phyloP scores from a whole-genome alignment of 2,797 vertebrate species.

The Ciconia nigra region DNA sequence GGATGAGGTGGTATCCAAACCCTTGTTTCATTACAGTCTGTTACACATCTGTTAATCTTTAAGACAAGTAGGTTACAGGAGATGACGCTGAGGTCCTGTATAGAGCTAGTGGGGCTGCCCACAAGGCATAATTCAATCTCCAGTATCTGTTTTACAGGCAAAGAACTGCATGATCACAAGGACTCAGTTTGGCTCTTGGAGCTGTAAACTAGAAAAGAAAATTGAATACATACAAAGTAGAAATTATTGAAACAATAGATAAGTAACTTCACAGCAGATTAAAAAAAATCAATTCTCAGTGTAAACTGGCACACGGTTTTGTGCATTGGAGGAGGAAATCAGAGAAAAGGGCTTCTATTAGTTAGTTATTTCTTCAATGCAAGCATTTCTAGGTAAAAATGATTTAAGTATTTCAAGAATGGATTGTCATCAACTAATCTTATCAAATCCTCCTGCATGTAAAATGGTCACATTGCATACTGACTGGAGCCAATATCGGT shows the following conservation, averaged over 20 bases:
- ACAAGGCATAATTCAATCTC: not conserved
- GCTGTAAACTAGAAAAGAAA: constrained; percentile 24
- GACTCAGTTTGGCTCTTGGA: not conserved
- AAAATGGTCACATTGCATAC: not conserved
- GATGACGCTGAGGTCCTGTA: not conserved
- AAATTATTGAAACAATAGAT: constrained; percentile 5
- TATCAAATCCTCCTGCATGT: not conserved
- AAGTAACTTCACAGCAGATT: not conserved
- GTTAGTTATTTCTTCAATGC: not conserved
- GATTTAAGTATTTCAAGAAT: not conserved
- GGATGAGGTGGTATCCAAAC: not conserved
- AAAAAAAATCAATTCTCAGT: not conserved
- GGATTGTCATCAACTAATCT: not conserved
- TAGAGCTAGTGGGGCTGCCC: not conserved
- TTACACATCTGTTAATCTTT: not conserved
- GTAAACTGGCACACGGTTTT: not conserved
- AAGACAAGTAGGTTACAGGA: not conserved
- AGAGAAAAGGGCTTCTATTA: not conserved
- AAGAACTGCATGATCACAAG: not conserved
- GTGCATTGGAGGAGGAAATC: not conserved
- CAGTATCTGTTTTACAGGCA: not conserved
- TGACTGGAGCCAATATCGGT: not conserved
- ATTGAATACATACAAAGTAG: not conserved
- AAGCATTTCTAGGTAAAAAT: not conserved
- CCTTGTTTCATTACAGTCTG: not conserved